These are phyloP conservation scores for Xiphophorus maculatus DNA, from an alignment of 2,113 vertebrate genomes.

Conservation along the genomic window DNA sequence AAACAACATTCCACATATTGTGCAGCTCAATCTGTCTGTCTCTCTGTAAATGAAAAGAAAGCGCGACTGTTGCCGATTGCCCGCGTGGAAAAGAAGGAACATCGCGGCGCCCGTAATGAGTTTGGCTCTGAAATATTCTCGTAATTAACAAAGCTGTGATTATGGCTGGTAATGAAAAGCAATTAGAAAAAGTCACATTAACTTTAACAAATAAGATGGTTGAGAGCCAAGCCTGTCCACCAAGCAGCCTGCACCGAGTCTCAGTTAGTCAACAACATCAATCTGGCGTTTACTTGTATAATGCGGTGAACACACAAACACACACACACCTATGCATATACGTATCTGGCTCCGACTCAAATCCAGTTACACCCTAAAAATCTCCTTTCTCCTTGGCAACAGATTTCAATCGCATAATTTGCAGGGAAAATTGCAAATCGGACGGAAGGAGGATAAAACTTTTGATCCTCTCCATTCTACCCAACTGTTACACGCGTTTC, in stretches of 20 bases:
- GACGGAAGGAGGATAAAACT: constrained; percentile 34
- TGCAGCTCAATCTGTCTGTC: constrained; percentile 7
- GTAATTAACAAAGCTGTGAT: constrained; percentile 77
- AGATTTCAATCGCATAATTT: constrained; percentile 56
- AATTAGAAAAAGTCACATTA: constrained; percentile 75
- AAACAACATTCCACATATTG: constrained; percentile 4
- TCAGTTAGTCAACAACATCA: constrained; percentile 41
- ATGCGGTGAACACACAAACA: not conserved
- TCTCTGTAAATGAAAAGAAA: constrained; percentile 25
- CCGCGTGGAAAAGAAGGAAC: constrained; percentile 58
- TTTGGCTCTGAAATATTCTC: constrained; percentile 75
- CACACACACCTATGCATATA: not conserved
- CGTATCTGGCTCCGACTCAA: not conserved
- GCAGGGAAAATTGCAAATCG: constrained; percentile 39
- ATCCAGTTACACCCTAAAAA: constrained; percentile 23
- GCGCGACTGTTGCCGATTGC: constrained; percentile 41
- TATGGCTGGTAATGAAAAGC: constrained; percentile 74
- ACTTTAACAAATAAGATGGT: constrained; percentile 68
- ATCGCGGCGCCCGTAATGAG: constrained; percentile 59
- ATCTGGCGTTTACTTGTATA: constrained; percentile 3
- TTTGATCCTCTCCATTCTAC: constrained; percentile 46
- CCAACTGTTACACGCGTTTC: constrained; percentile 30
- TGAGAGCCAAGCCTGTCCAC: constrained; percentile 39
- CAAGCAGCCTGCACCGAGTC: constrained; percentile 27
- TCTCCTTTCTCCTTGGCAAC: constrained; percentile 61